phyloP scores from a whole-genome alignment of 2,113 vertebrate genomes.

The Perca schrenkii region DNA sequence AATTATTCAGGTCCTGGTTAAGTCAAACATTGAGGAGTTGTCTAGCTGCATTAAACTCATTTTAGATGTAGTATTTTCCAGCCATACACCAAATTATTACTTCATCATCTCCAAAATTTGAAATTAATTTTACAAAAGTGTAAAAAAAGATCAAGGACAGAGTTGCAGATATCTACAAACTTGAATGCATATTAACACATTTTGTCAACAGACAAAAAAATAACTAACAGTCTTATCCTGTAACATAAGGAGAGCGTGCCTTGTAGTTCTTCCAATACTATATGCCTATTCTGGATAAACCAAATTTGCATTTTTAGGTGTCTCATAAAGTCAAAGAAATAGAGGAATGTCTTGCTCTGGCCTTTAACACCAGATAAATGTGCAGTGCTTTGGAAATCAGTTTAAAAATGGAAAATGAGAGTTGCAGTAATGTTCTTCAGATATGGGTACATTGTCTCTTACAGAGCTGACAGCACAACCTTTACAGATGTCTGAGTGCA shows the following conservation, averaged over 20 bases:
- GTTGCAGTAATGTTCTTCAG: slow-evolving; percentile 1
- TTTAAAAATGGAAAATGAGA: slow-evolving; percentile 21
- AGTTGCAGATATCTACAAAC: neutral
- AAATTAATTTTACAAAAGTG: neutral
- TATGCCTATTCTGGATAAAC: neutral
- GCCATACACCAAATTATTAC: no score
- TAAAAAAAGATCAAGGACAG: neutral
- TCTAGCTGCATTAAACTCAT: neutral
- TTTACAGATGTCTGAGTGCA: slow-evolving; percentile 27
- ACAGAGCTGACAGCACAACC: slow-evolving; percentile 31
- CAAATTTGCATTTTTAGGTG: neutral
- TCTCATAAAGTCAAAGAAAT: neutral
- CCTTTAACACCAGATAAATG: slow-evolving; percentile 27
- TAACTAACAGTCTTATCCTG: neutral
- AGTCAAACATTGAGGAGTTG: neutral
- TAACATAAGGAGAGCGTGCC: neutral
- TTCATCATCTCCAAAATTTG: neutral
- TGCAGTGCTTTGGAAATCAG: slow-evolving; percentile 5
- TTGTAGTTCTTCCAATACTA: neutral
- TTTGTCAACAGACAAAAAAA: neutral
- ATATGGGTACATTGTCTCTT: slow-evolving; percentile 15
- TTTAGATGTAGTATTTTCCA: neutral
- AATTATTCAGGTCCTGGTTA: neutral
- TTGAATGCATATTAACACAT: neutral
- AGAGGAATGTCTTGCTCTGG: slow-evolving; percentile 3